Evolutionary conservation across 2,888 invertebrate species (phyloP), one percentile per base, ranked within the genome.

Genomic region (Amitus sp.): DNA sequence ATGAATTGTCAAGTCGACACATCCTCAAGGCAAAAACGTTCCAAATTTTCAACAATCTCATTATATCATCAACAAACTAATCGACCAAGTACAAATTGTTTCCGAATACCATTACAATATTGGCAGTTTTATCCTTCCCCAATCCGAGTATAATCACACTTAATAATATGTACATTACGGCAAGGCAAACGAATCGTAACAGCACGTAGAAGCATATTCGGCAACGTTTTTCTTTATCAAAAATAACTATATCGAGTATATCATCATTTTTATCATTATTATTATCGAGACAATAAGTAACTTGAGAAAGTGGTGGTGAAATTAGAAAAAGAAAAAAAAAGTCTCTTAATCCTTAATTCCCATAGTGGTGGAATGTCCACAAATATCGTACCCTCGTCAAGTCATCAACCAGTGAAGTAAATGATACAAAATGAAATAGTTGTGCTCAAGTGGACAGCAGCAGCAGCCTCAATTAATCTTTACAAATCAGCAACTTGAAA

Each of bases 171-270:
- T 39, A 39, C 17, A 42, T 42, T 12, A 19, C 19, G 20, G 42
- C 42, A 42, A 42, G 20, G 42, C 42, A 42, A 42, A 42, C 3
- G 15, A 19, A 20, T 19, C n/a, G 19, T 42, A 42, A 42, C 42
- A 19, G 42, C 19, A 20, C 12, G 9, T n/a, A 42, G 5, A 19
- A 42, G 19, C 42, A 42, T 42, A 19, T 42, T 42, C 19, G 12
- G 15, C 39, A 42, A 42, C 42, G 13, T 13, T 39, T 42, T 42
- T 42, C 17, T 42, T 42, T 42, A 42, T 42, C 42, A 42, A 42
- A 42, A 42, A 42, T 42, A 42, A 42, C 9, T 40, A n/a, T 19
- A 19, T 18, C 20, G n/a, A 42, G 42, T 42, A 42, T 42, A 18
- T 12, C 17, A n/a, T n/a, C n/a, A n/a, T n/a, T n/a, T n/a, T 15